Base-by-base conservation (phyloP, 2,888 invertebrate genomes). In the Hypomecis punctinalis region DNA sequence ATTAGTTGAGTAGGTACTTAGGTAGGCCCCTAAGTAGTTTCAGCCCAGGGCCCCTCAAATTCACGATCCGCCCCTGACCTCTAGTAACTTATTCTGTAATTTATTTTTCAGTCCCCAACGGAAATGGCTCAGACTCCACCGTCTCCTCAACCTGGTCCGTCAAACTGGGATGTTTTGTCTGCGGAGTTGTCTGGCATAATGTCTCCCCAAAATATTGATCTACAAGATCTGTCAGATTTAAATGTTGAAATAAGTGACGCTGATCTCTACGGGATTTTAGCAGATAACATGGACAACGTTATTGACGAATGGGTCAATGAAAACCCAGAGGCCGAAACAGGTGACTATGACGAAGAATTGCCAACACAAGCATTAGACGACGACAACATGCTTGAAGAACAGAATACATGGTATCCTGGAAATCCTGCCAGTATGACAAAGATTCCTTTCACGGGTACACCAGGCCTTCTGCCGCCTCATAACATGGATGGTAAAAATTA, bases 201-300 rank as follows among this genome's bases (percentile, higher is more conserved):
- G 63, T 66, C 61, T 66, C 61, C 66, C 43, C 43, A 45, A 45
- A 45, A 45, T 45, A 45, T 45, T 52, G 46, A 61, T 39, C 46
- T 63, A 40, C 10, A 53, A 64, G 69, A 69, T 53, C 59, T 62
- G 42, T 43, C 66, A 67, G 53, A 45, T 39, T 65, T 67, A 53
- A 57, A 63, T 59, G 13, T 62, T 45, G 43, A 45, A 55, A 43
- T 56, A 51, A 45, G 58, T 58, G 62, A 61, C 45, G 63, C 49
- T 47, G 66, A 68, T 49, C 56, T 68, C 37, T 68, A 66, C 48
- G 66, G 68, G 59, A 66, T 68, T 66, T 63, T 68, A 52, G 58
- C 57, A 60, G 62, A 39, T 36, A 56, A 51, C 51, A 53, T 46
- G 46, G 63, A 58, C 53, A 11, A 46, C 53, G 57, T 59, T 49